These are phyloP conservation scores for Epizoanthus scotinus DNA, from an alignment of 92 coral and sea anemone species.

Conservation along the genomic window DNA sequence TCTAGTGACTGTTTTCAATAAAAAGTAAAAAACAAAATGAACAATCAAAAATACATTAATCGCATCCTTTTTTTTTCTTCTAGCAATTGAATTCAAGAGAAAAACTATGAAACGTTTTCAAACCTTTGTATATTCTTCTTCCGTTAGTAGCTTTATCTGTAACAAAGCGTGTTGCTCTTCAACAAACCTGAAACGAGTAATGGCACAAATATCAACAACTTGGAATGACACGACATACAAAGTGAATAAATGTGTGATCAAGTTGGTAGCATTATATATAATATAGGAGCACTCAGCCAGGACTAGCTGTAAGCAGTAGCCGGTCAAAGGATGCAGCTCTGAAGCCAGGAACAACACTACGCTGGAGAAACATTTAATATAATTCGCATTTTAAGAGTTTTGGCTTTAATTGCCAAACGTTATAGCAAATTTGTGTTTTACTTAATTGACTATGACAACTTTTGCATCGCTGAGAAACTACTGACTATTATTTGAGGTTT, in stretches of 20 bases:
- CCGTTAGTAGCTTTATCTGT: slow-evolving; percentile 53
- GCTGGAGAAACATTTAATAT: too few species aligned
- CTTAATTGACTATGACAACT: too few species aligned
- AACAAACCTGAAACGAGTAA: slow-evolving; percentile 53
- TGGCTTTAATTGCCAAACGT: too few species aligned
- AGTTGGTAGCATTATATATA: too few species aligned
- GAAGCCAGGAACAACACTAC: background rate
- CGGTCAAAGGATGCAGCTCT: background rate
- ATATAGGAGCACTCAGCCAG: too few species aligned
- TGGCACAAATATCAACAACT: too few species aligned
- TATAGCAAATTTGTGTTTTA: background rate
- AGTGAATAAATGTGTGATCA: too few species aligned
- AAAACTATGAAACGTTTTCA: background rate
- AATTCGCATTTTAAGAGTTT: background rate
- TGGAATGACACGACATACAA: too few species aligned
- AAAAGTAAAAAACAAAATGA: background rate
- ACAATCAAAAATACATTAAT: background rate
- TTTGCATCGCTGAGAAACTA: too few species aligned
- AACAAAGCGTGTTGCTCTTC: slow-evolving; percentile 60
- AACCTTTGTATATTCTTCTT: slow-evolving; percentile 72
- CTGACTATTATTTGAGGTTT: too few species aligned
- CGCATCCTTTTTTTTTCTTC: background rate
- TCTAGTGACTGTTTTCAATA: background rate
- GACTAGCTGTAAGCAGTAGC: too few species aligned
- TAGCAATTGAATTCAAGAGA: background rate